Base-by-base conservation (phyloP, 2,888 invertebrate species). In the Tortricodes alternella region DNA sequence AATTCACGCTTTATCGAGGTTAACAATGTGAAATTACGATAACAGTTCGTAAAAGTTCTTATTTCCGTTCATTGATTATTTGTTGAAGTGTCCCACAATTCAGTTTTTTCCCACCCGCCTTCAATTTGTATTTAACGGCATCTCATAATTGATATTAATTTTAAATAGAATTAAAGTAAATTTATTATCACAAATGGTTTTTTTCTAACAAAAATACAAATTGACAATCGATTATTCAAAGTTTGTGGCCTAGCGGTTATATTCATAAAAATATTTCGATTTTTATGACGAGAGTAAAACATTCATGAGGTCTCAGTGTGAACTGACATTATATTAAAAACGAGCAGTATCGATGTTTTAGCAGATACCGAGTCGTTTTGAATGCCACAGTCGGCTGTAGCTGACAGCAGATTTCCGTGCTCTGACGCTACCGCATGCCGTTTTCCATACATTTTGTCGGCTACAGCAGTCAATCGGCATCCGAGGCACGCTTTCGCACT, bases 51-150 rank as follows among this genome's bases (percentile, higher is more conserved):
- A 32, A 50, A 27, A 0, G 27, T 2, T n/a, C n/a, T 50, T 50
- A 32, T 38, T 50, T 15, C 50, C 29, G 49, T 19, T n/a, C n/a
- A n/a, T n/a, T n/a, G n/a, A n/a, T n/a, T n/a, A n/a, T 38, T 11
- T 21, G 13, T 38, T 11, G 24, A 29, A 8, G 9, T n/a, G 5
- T 6, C 6, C 4, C 9, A 38, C 38, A 39, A 11, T 23, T 8
- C 15, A 23, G 21, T 21, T 7, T 21, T 39, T 5, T 23, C 6
- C 13, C 34, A 11, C 5, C 8, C 27, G 43, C 16, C 43, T 27
- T 27, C 43, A 43, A 27, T 43, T 43, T 2, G n/a, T 16, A 16
- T 16, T 27, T 16, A 27, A 43, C 27, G 43, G 43, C n/a, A n/a
- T 24, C 4, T 27, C n/a, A 27, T 11, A 43, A 43, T 44, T 29